Conservation (phyloP, 2,888 invertebrate genomes). For the Acheta domesticus region DNA sequence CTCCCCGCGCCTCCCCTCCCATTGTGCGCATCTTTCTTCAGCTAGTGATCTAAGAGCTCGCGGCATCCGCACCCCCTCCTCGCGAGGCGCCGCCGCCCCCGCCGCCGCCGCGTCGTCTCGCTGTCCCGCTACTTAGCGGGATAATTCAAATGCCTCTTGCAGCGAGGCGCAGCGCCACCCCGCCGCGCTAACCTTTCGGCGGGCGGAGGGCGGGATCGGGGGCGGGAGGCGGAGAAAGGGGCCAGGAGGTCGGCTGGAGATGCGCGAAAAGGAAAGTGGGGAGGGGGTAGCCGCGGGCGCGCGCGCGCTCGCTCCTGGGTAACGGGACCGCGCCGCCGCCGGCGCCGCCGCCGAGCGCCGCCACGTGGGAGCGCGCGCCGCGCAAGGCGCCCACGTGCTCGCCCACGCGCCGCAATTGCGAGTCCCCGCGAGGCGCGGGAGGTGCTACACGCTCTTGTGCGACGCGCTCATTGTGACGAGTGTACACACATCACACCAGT, state of each 20-base stretch:
- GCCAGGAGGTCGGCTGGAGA: neutral
- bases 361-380: neutral
- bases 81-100: neutral
- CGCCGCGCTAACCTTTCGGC: neutral
- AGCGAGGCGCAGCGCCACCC: neutral
- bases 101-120: neutral
- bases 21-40: neutral
- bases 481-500: no score
- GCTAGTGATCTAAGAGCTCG: slow-evolving; percentile 3
- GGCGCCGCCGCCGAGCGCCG: neutral
- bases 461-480: no score
- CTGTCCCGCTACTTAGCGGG: no score
- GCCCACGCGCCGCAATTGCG: no score
- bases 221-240: neutral
- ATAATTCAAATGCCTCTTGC: neutral
- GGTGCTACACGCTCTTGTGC: no score
- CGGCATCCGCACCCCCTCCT: neutral
- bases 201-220: neutral
- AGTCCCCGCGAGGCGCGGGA: no score
- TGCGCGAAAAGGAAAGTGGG: neutral
- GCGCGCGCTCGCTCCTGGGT: neutral
- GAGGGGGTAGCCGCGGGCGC: neutral
- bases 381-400: no score
- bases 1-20: neutral
- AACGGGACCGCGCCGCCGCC: neutral